phyloP scores from a whole-genome alignment of 2,888 invertebrate genomes.

The Meganola albula region DNA sequence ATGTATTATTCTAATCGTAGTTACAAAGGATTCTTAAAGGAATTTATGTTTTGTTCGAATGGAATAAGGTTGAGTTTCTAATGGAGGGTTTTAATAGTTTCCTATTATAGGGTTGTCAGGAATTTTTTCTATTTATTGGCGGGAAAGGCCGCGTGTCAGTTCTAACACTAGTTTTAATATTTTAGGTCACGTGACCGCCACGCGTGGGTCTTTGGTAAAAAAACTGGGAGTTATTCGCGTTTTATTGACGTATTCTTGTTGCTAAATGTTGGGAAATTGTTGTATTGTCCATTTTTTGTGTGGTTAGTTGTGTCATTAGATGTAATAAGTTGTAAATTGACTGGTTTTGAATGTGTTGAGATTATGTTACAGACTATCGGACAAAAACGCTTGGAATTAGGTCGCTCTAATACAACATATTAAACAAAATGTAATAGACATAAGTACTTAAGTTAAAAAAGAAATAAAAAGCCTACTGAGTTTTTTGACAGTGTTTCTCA shows the following conservation, averaged over 20 bases:
- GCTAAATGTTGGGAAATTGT: constrained; percentile 56
- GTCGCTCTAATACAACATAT: no score
- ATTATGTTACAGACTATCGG: no score
- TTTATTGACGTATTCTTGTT: constrained; percentile 71
- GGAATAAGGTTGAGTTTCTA: constrained; percentile 24
- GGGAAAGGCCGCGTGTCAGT: constrained; percentile 75
- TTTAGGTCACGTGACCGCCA: constrained; percentile 62
- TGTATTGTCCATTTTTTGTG: constrained; percentile 42
- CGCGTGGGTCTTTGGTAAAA: constrained; percentile 71
- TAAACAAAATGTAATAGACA: no score
- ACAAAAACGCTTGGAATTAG: no score
- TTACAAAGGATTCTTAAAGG: background rate
- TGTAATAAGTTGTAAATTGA: constrained; percentile 61
- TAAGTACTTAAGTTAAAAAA: no score
- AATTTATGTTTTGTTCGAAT: constrained; percentile 20
- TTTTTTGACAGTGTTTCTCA: no score
- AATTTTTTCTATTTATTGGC: constrained; percentile 72
- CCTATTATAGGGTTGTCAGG: constrained; percentile 53
- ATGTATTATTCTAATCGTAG: no score
- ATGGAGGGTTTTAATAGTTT: constrained; percentile 11
- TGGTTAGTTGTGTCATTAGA: constrained; percentile 52
- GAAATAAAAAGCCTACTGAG: no score
- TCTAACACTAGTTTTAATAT: constrained; percentile 78
- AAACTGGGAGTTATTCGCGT: constrained; percentile 73
- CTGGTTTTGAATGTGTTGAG: constrained; percentile 41